Evolutionary conservation across 2,888 invertebrate genomes (phyloP).

Genomic region (Endotricha flammealis): DNA sequence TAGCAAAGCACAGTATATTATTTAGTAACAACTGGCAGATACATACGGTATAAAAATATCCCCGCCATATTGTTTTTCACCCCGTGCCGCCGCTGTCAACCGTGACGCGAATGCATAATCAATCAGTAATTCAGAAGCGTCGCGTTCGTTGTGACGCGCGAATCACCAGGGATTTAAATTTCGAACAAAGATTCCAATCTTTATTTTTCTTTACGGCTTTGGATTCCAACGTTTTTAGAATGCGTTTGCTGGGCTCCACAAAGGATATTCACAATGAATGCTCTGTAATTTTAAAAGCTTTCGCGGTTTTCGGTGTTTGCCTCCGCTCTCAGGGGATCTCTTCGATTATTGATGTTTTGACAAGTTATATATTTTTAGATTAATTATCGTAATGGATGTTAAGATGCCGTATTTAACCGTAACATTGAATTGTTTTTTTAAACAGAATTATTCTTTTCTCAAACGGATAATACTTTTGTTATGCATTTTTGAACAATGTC

Average conservation of each 20-base stretch:
- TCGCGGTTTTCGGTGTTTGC: conserved; percentile 57
- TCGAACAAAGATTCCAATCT: conserved; percentile 62
- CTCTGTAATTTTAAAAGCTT: conserved; percentile 74
- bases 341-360: conserved; percentile 73
- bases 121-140: conserved; percentile 68
- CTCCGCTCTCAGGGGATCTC: conserved; percentile 45
- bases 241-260: conserved; percentile 51
- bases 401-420: no score
- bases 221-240: conserved; percentile 33
- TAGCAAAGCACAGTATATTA: not conserved
- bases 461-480: no score
- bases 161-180: conserved; percentile 64
- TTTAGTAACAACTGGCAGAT: conserved; percentile 2
- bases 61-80: conserved; percentile 10
- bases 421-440: no score
- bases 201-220: conserved; percentile 45
- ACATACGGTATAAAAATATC: conserved; percentile 9
- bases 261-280: conserved; percentile 65
- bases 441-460: no score
- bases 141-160: conserved; percentile 51
- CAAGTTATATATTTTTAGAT: conserved; percentile 45
- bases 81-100: conserved; percentile 38
- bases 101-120: conserved; percentile 73
- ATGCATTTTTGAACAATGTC: no score
- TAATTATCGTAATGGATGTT: conserved; percentile 51